These are phyloP conservation scores for Acanthiza pusilla DNA, from an alignment of 2,797 vertebrate genomes.

Conservation along the genomic window DNA sequence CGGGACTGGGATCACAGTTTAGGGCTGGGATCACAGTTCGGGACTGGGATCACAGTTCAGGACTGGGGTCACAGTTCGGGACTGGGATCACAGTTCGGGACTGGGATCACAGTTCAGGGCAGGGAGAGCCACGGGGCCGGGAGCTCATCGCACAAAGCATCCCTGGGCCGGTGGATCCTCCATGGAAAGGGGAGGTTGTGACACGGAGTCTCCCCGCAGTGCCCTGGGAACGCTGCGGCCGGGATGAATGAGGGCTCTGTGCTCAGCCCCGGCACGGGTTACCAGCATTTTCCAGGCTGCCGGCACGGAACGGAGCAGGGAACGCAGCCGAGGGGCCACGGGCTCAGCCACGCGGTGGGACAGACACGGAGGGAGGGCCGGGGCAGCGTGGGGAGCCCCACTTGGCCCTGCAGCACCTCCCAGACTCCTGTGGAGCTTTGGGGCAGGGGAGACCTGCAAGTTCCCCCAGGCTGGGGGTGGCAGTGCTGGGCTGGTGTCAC, in stretches of 20 bases:
- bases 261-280: background rate
- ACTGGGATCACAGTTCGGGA: background rate
- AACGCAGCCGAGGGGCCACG: background rate
- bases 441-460: rapidly evolving
- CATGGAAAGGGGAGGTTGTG: background rate
- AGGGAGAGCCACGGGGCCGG: rapidly evolving
- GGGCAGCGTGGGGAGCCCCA: background rate
- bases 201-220: background rate
- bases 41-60: background rate
- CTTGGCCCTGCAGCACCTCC: background rate
- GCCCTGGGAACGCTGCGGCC: background rate
- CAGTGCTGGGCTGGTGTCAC: background rate
- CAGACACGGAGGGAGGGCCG: rapidly evolving
- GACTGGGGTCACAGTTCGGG: background rate
- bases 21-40: background rate
- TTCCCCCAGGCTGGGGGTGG: background rate
- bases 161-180: background rate
- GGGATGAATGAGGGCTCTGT: background rate
- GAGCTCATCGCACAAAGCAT: background rate
- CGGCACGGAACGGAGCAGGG: background rate
- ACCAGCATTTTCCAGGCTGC: background rate
- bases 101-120: background rate
- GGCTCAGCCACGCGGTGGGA: background rate
- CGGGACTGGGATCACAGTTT: background rate
- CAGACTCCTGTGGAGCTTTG: rapidly evolving